These are phyloP conservation scores for Drosophila kuntzei DNA, from an alignment of 2,888 invertebrate genomes.

Conservation along the genomic window DNA sequence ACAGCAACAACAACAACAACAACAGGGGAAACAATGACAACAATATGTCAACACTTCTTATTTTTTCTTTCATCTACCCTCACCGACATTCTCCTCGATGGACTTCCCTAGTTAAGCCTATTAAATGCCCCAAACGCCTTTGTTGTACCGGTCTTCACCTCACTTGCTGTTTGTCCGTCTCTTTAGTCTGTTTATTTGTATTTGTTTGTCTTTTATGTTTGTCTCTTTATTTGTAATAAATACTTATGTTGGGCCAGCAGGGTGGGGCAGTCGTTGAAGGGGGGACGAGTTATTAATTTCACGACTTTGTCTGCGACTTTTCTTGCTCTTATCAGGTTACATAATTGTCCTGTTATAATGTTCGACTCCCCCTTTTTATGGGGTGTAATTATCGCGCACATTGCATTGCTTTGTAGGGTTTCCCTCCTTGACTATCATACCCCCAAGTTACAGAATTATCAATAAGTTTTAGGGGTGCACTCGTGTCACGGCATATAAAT, in stretches of 20 bases:
- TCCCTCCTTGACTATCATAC: conserved; percentile 47
- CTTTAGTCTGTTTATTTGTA: conserved; percentile 68
- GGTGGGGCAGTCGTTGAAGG: not conserved
- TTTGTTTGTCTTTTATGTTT: conserved; percentile 78
- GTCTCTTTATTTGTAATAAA: conserved; percentile 80
- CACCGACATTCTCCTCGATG: not conserved
- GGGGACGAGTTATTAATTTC: conserved; percentile 70
- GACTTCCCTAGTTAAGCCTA: conserved; percentile 71
- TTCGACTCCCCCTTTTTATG: conserved; percentile 44
- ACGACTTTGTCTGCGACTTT: conserved; percentile 68
- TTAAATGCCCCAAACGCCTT: conserved; percentile 75
- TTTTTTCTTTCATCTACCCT: not conserved
- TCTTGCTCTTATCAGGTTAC: conserved; percentile 72
- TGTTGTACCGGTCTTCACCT: conserved; percentile 68
- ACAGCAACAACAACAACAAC: conserved; percentile 45
- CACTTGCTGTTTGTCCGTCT: conserved; percentile 45
- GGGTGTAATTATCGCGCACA: conserved; percentile 73
- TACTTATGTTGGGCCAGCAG: conserved; percentile 61
- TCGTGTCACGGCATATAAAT: conserved; percentile 28
- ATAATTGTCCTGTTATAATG: conserved; percentile 74
- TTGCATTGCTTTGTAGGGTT: conserved; percentile 72
- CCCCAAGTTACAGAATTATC: conserved; percentile 37
- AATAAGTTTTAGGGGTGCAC: conserved; percentile 19
- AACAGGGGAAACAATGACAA: conserved; percentile 17
- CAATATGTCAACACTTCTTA: conserved; percentile 68